phyloP scores from a whole-genome alignment of 2,888 invertebrate genomes.

The Tipula confusa region DNA sequence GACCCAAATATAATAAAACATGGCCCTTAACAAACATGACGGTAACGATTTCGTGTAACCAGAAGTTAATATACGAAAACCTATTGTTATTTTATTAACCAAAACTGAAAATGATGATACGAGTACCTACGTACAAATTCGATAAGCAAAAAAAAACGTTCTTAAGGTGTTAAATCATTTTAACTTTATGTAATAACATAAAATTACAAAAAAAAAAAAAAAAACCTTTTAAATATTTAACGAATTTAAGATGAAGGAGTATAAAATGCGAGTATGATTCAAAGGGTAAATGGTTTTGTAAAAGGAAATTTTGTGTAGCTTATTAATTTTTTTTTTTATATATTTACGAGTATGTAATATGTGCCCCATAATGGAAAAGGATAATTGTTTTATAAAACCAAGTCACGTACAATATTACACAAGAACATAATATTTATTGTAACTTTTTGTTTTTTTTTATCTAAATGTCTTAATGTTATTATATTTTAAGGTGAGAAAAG shows the following conservation, averaged over 20 bases:
- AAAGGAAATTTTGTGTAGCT: not conserved
- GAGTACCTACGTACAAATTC: not conserved
- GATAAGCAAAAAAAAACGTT: not conserved
- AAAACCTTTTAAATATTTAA: not conserved
- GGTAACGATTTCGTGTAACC: not conserved
- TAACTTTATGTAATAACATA: not conserved
- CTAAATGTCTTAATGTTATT: conserved; percentile 16
- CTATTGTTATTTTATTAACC: not conserved
- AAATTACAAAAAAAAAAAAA: not conserved
- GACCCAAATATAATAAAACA: not conserved
- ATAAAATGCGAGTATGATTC: not conserved
- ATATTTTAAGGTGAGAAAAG: not conserved
- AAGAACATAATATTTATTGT: conserved; percentile 25
- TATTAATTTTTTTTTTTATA: conserved; percentile 10
- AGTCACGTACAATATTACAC: conserved; percentile 25
- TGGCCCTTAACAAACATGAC: not conserved
- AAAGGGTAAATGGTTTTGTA: not conserved
- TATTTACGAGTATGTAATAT: not conserved
- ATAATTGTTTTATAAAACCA: conserved; percentile 25
- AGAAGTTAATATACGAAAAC: not conserved
- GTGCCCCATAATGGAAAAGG: not conserved
- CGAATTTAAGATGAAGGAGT: not conserved
- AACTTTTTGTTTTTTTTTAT: not conserved
- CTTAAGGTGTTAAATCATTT: conserved; percentile 8
- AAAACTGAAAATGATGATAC: not conserved